These are phyloP conservation scores for Benitochromis conjunctus DNA, from an alignment of 2,113 vertebrate genomes.

Conservation along the genomic window DNA sequence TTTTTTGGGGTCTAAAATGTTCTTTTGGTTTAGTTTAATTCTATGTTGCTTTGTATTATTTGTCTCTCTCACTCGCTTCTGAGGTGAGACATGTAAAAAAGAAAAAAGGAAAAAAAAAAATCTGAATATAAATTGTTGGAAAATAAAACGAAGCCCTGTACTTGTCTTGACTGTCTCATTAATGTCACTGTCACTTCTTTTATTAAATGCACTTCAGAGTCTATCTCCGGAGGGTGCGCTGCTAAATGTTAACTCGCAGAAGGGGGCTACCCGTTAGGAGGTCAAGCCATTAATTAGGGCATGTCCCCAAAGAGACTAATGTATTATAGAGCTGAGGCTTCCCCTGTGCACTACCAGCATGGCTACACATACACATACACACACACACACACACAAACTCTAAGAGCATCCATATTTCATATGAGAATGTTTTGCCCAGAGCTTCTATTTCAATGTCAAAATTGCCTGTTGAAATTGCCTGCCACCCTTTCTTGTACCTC, in stretches of 20 bases:
- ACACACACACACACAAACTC: slow-evolving; percentile 1
- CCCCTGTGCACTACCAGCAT: slow-evolving; percentile 50
- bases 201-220: slow-evolving; percentile 56
- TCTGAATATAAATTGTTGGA: slow-evolving; percentile 59
- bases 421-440: slow-evolving; percentile 45
- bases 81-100: slow-evolving; percentile 53
- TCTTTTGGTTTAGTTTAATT: slow-evolving; percentile 53
- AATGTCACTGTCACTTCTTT: slow-evolving; percentile 60
- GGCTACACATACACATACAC: slow-evolving; percentile 9
- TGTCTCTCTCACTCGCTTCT: slow-evolving; percentile 9
- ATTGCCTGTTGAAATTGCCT: slow-evolving; percentile 44
- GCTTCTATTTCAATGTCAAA: slow-evolving; percentile 51
- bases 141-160: slow-evolving; percentile 65
- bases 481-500: not conserved
- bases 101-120: slow-evolving; percentile 12
- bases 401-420: slow-evolving; percentile 54
- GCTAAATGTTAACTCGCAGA: slow-evolving; percentile 75
- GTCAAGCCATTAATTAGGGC: slow-evolving; percentile 77
- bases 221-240: slow-evolving; percentile 58
- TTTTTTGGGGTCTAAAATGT: slow-evolving; percentile 8
- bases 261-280: slow-evolving; percentile 68
- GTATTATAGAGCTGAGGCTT: slow-evolving; percentile 56
- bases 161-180: slow-evolving; percentile 49
- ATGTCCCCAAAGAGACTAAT: slow-evolving; percentile 65
- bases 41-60: slow-evolving; percentile 50